phyloP scores from a whole-genome alignment of 2,888 invertebrate species.

The Drosophila leonis region DNA sequence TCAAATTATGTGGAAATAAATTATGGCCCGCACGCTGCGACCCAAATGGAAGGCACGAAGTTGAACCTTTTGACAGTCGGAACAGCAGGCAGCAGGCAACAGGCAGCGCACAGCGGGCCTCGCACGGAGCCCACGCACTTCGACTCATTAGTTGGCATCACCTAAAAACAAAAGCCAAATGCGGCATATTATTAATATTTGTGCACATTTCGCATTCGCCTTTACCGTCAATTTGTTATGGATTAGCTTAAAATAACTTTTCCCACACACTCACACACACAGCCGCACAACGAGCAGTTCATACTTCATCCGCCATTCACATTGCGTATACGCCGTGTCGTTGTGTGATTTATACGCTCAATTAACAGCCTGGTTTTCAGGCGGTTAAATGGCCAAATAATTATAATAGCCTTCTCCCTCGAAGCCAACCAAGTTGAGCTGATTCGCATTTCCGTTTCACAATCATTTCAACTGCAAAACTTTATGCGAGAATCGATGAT shows the following conservation, averaged over 20 bases:
- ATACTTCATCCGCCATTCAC: slow-evolving; percentile 9
- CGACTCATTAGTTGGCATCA: slow-evolving; percentile 47
- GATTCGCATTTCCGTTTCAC: not conserved
- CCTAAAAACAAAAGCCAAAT: slow-evolving; percentile 41
- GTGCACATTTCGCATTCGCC: slow-evolving; percentile 28
- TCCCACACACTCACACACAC: not conserved
- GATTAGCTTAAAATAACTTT: slow-evolving; percentile 51
- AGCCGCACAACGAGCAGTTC: not conserved
- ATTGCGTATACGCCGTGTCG: slow-evolving; percentile 42
- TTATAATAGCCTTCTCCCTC: slow-evolving; percentile 5
- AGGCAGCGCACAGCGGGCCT: slow-evolving; percentile 14
- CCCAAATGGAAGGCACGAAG: slow-evolving; percentile 14
- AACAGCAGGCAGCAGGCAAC: slow-evolving; percentile 8
- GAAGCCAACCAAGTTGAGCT: not conserved
- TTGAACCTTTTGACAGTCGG: slow-evolving; percentile 1
- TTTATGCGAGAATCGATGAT: not conserved
- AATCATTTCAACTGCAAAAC: slow-evolving; percentile 2
- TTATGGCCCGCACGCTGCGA: slow-evolving; percentile 58
- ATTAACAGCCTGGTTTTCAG: slow-evolving; percentile 36
- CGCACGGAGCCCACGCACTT: slow-evolving; percentile 9
- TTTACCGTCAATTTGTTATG: slow-evolving; percentile 46
- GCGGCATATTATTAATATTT: slow-evolving; percentile 57
- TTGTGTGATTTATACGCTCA: slow-evolving; percentile 48
- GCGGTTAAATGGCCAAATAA: slow-evolving; percentile 35
- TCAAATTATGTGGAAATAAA: slow-evolving; percentile 78